phyloP scores from a whole-genome alignment of 1,140 invertebrate species.

The Drosophila pallidifrons region DNA sequence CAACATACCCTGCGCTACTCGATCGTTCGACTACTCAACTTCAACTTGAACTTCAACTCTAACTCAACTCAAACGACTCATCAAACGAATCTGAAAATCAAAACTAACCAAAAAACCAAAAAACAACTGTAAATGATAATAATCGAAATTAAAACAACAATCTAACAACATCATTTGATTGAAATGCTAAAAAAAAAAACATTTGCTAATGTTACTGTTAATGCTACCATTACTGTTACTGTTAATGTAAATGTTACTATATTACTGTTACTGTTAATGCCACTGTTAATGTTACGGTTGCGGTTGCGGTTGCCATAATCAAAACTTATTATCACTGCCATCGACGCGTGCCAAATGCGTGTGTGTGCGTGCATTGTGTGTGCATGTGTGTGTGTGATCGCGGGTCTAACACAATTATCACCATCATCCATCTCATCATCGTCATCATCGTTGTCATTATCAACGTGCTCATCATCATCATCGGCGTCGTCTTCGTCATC shows the following conservation, averaged over 20 bases:
- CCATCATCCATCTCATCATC: background rate
- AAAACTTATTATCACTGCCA: background rate
- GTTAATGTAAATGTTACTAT: conserved; percentile 40
- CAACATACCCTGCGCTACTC: conserved; percentile 63
- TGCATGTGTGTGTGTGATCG: conserved; percentile 25
- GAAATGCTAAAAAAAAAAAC: conserved; percentile 44
- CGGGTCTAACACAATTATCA: conserved; percentile 25
- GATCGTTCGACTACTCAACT: conserved; percentile 69
- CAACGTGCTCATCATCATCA: background rate
- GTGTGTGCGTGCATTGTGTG: background rate
- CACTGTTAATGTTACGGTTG: conserved; percentile 24
- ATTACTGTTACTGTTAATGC: conserved; percentile 40
- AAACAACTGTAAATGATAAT: conserved; percentile 65
- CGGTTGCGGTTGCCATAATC: conserved; percentile 41
- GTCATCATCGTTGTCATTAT: background rate
- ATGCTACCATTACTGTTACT: conserved; percentile 55
- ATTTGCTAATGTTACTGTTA: conserved; percentile 58
- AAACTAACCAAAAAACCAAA: conserved; percentile 41
- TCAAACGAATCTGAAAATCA: conserved; percentile 58
- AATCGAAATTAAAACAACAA: conserved; percentile 69
- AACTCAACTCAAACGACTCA: conserved; percentile 66
- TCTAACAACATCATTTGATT: conserved; percentile 46
- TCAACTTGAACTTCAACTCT: conserved; percentile 54
- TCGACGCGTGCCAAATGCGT: background rate
- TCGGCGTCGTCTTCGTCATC: background rate